Percentiles rank a stretch among this genome's conserved stretches.
These are phyloP conservation scores for Ophion ventricosus DNA, from an alignment of 2,888 invertebrate species.

Conservation along the genomic window DNA sequence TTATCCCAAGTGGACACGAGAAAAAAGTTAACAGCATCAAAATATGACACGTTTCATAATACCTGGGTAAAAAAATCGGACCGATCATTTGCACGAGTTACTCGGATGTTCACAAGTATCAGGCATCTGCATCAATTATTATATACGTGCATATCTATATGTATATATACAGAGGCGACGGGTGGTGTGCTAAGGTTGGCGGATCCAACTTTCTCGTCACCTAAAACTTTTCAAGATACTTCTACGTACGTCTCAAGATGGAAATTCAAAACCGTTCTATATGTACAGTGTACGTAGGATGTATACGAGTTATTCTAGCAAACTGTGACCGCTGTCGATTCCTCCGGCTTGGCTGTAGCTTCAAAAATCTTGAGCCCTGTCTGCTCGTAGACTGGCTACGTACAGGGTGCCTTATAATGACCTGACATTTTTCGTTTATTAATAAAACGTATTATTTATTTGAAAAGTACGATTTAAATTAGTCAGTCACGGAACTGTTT, in stretches of 20 bases:
- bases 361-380: not conserved
- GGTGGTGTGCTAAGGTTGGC: not conserved
- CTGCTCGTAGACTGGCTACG: not conserved
- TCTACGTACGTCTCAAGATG: slow-evolving; percentile 25
- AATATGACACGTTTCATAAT: slow-evolving; percentile 43
- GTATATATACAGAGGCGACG: not conserved
- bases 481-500: too few species aligned
- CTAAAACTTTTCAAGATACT: slow-evolving; percentile 58
- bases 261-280: slow-evolving; percentile 39
- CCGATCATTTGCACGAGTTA: slow-evolving; percentile 39
- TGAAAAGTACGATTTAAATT: too few species aligned
- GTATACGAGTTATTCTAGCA: not conserved
- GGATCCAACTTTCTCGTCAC: slow-evolving; percentile 55
- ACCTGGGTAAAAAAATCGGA: slow-evolving; percentile 24
- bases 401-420: too few species aligned
- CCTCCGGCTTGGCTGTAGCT: not conserved
- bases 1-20: too few species aligned
- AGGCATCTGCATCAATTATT: slow-evolving; percentile 38
- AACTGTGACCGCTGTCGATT: not conserved
- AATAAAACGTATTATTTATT: too few species aligned
- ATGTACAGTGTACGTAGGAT: not conserved
- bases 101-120: slow-evolving; percentile 27
- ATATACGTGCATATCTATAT: not conserved
- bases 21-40: slow-evolving; percentile 33
- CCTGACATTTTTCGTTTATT: too few species aligned